A percentile compares a stretch with the other conserved stretches of the same genome.
These are phyloP conservation scores for Criorhina ranunculi DNA, from an alignment of 2,888 invertebrate genomes.

Conservation along the genomic window DNA sequence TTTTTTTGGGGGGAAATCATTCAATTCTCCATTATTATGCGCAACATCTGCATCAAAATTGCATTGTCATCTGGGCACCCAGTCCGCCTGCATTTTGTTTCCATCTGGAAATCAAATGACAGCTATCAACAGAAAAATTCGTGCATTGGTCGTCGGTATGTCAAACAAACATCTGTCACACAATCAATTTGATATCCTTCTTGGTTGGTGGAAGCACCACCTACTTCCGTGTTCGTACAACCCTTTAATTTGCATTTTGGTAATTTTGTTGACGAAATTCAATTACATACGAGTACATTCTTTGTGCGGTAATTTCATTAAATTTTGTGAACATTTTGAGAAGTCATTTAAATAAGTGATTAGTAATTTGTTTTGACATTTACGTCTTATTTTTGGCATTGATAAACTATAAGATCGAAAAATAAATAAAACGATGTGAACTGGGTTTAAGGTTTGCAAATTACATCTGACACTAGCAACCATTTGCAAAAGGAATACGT, in stretches of 20 bases:
- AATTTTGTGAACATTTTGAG: no score
- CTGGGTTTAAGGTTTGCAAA: no score
- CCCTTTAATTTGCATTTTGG: conserved; percentile 1
- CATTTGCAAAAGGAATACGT: no score
- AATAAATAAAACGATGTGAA: no score
- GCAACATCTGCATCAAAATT: conserved; percentile 24
- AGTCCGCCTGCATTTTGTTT: conserved; percentile 13
- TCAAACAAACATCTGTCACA: conserved; percentile 32
- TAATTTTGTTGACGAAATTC: conserved; percentile 19
- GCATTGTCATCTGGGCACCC: neutral
- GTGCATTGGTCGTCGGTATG: neutral
- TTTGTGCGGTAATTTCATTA: no score
- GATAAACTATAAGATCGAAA: no score
- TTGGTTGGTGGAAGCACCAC: neutral
- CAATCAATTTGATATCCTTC: conserved; percentile 5
- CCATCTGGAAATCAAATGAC: conserved; percentile 16
- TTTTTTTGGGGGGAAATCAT: neutral
- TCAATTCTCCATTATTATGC: conserved; percentile 18
- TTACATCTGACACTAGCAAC: no score
- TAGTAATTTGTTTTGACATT: no score
- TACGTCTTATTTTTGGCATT: no score
- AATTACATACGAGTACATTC: no score
- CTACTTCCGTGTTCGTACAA: conserved; percentile 19
- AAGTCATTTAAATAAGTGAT: no score
- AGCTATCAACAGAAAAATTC: conserved; percentile 3